phyloP scores from a whole-genome alignment of 2,113 vertebrate genomes.

The Oxyruncus cristatus region DNA sequence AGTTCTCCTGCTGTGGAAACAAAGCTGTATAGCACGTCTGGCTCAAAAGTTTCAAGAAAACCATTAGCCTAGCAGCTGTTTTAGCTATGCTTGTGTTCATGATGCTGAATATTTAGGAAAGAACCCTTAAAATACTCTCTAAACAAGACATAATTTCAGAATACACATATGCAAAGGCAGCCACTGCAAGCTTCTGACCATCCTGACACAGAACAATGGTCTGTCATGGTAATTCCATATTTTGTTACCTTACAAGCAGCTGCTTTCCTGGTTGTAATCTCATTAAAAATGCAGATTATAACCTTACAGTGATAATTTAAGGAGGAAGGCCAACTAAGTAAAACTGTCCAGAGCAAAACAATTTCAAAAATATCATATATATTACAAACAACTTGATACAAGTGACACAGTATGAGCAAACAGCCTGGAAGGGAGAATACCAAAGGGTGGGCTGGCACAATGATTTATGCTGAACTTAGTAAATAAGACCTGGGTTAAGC shows the following conservation, averaged over 20 bases:
- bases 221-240: conserved; percentile 28
- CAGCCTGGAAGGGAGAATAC: neutral
- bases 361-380: neutral
- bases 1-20: neutral
- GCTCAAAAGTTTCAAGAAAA: neutral
- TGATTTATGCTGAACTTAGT: neutral
- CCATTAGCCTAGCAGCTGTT: neutral
- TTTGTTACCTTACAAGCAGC: conserved; percentile 61
- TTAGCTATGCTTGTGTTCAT: neutral
- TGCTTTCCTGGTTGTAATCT: conserved; percentile 54
- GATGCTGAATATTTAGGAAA: neutral
- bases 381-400: neutral
- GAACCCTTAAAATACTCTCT: neutral
- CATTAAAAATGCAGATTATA: conserved; percentile 22
- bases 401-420: neutral
- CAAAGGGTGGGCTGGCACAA: neutral
- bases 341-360: neutral
- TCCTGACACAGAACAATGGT: neutral
- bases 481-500: neutral
- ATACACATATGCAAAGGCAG: neutral
- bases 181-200: neutral
- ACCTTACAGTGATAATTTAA: conserved; percentile 20
- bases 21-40: neutral
- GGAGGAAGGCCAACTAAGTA: neutral
- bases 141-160: neutral